Base-by-base conservation (phyloP, 2,888 invertebrate genomes). In the Blastobasis adustella region DNA sequence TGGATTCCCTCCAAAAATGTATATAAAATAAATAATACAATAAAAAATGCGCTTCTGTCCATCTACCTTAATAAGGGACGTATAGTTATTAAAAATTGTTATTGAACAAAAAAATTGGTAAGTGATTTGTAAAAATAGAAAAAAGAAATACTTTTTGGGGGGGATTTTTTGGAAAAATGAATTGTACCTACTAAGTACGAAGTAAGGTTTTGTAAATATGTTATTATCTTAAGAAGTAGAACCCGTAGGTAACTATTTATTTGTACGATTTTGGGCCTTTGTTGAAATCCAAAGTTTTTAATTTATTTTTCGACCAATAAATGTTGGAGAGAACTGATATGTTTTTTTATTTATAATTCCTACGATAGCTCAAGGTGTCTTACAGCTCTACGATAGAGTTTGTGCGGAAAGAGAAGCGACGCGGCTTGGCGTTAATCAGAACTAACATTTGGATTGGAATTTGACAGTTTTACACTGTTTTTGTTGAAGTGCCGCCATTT, bases 241-340 rank as follows among this genome's bases (percentile, higher is more conserved):
- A 76, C 84, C 80, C 69, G 82, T 86, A 86, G 84, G 81, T 86
- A 23, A 23, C 23, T 23, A 87, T 87, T 87, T 87, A 87, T 87
- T 87, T 86, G 74, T 83, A 85, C 81, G 80, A 83, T 83, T 86
- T 88, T 77, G 77, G 86, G 80, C 87, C 87, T 88, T 83, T 82
- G 87, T 88, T 87, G 76, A 84, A 81, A 82, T 86, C 87, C 86
- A 88, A 88, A 87, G 86, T 88, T 87, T 82, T 87, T 88, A 81
- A 88, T 87, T 88, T 88, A 88, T 88, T 88, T 88, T 88, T 88
- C 87, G 87, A 88, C 87, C 87, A 88, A 88, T 88, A 88, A 88
- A 88, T 87, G 87, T 88, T 87, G 87, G 85, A 87, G 79, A 87
- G 87, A 84, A 85, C 70, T 77, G 78, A 54, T 65, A 66, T 71